Percentiles rank a stretch among this genome's conserved stretches.
These are phyloP conservation scores for Nemoura dubitans DNA, from an alignment of 2,888 invertebrate genomes.

Conservation along the genomic window DNA sequence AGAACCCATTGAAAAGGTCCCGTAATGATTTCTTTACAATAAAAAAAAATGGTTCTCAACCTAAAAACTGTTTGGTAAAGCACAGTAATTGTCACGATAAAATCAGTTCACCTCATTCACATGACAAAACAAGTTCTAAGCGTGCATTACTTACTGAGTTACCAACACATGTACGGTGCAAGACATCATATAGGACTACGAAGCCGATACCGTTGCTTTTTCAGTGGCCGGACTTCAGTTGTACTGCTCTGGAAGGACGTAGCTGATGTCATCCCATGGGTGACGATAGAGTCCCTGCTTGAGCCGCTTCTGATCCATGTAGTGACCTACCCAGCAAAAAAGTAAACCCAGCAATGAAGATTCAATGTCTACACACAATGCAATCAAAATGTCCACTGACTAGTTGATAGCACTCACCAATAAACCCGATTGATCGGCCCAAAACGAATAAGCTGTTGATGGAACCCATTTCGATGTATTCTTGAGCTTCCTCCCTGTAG, in stretches of 20 bases:
- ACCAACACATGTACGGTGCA: background rate
- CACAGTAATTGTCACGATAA: background rate
- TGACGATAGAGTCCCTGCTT: conserved; percentile 99
- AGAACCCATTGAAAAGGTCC: background rate
- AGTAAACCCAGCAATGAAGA: background rate
- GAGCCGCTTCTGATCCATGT: conserved; percentile 97
- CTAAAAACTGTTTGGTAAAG: background rate
- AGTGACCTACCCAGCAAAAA: conserved; percentile 74
- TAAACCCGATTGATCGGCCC: conserved; percentile 97
- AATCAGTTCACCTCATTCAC: background rate
- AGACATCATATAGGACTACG: background rate
- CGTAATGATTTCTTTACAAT: background rate
- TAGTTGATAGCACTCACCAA: conserved; percentile 67
- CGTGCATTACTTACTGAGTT: background rate
- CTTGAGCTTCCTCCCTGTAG: conserved; percentile 91
- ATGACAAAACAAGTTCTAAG: background rate
- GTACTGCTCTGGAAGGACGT: conserved; percentile 81
- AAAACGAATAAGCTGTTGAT: conserved; percentile 98
- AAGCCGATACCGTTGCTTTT: background rate
- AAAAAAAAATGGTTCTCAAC: background rate
- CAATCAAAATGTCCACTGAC: background rate
- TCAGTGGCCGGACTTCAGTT: conserved; percentile 56
- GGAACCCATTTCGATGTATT: conserved; percentile 96
- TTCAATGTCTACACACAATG: background rate
- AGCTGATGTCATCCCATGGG: conserved; percentile 99